Conservation (phyloP, 2,797 vertebrate genomes). For the Synanceia verrucosa region DNA sequence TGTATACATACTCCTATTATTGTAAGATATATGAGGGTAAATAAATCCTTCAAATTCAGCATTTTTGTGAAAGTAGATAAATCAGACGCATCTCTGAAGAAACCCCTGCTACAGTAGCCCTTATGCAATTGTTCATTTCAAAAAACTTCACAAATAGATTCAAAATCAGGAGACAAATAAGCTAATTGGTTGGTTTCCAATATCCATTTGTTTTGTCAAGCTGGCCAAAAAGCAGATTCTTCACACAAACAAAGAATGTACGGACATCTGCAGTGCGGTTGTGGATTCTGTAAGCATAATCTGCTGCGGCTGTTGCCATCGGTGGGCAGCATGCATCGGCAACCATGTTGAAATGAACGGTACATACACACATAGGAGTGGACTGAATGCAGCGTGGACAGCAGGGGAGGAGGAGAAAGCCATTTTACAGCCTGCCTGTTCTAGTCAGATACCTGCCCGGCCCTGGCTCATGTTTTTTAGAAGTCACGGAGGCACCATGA, state of each 20-base stretch:
- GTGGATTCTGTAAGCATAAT: conserved; percentile 61
- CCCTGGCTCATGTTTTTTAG: conserved; percentile 31
- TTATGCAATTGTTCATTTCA: neutral
- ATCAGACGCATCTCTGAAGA: neutral
- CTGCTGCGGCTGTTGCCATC: conserved; percentile 47
- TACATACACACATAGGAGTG: conserved; percentile 37
- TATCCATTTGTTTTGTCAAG: conserved; percentile 63
- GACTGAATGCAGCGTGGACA: conserved; percentile 39
- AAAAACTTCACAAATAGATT: neutral
- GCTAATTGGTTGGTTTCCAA: conserved; percentile 50
- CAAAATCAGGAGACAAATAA: neutral
- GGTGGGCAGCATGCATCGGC: conserved; percentile 43
- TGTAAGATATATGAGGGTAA: neutral
- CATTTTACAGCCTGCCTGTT: conserved; percentile 48
- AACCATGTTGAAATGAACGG: conserved; percentile 45
- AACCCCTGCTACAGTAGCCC: neutral
- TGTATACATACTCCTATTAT: neutral
- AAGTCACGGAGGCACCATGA: conserved; percentile 46
- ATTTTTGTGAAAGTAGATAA: neutral
- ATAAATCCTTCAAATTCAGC: neutral
- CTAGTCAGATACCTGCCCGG: conserved; percentile 39
- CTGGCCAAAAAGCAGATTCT: conserved; percentile 53
- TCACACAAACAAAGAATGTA: conserved; percentile 23
- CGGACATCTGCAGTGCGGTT: conserved; percentile 58
- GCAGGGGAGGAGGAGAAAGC: conserved; percentile 51